Conservation (phyloP, 1,140 invertebrate genomes). For the Lepidurus packardi region DNA sequence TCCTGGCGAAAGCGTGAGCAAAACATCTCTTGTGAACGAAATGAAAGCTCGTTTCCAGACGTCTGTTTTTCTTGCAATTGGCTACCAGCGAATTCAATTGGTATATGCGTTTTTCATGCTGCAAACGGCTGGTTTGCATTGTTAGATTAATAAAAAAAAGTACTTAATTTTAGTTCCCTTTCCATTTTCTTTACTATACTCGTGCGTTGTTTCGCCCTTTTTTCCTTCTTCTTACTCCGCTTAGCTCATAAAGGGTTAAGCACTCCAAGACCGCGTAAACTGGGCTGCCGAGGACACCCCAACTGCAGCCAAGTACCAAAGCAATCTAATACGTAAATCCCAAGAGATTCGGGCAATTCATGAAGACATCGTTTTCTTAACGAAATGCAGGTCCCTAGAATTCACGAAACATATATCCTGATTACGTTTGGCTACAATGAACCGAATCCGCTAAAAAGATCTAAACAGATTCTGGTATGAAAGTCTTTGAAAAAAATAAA, state of each 20-base stretch:
- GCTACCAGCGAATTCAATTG: too few relatives aligned
- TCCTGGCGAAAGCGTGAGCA: slow-evolving; percentile 3
- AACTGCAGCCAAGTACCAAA: background rate
- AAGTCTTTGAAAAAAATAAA: too few relatives aligned
- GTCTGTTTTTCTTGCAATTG: background rate
- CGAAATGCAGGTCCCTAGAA: background rate
- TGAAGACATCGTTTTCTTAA: slow-evolving; percentile 7
- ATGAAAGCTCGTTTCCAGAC: slow-evolving; percentile 11
- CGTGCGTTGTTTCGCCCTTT: background rate
- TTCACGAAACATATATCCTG: background rate
- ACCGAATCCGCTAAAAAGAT: too few relatives aligned
- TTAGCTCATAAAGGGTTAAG: background rate
- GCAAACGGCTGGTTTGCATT: background rate
- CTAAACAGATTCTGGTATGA: too few relatives aligned
- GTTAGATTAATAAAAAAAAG: background rate
- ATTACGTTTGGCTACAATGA: too few relatives aligned
- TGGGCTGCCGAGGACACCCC: background rate
- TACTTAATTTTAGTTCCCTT: too few relatives aligned
- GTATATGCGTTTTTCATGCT: too few relatives aligned
- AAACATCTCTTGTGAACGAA: background rate
- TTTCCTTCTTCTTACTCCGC: background rate
- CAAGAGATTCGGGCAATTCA: slow-evolving; percentile 12
- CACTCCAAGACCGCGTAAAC: background rate
- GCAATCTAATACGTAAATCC: slow-evolving; percentile 7
- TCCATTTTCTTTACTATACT: too few relatives aligned